Base-by-base conservation (phyloP, 1,140 invertebrate species). In the Eumeta japonica region DNA sequence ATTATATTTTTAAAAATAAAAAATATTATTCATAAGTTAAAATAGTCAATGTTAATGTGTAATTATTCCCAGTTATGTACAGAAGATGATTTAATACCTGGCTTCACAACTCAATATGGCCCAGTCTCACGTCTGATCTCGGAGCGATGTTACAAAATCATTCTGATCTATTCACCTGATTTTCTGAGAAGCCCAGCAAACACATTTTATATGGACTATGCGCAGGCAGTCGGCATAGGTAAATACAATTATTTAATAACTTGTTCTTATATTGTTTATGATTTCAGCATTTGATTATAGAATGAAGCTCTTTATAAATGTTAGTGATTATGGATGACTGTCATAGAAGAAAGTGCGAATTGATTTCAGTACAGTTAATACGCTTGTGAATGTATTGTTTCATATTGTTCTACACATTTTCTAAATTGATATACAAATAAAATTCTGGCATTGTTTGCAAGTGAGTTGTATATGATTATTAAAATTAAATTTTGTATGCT, bases 161-260 rank as follows among this genome's bases (percentile, higher is more conserved):
- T 90, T 18, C 79, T 87, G 1, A 80, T 91, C 34, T 62, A 88
- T 28, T 87, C 87, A 1, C 79, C 85, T 1, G 80, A 78, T 41
- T 90, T 90, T 67, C 58, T 89, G 2, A 59, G 80, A 43, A 87
- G 84, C 52, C 63, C 81, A 9, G 82, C 80, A 16, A 87, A 88
- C 45, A 78, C 78, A 37, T 91, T 87, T 63, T 82, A 87, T 44
- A 70, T 85, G 1, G 83, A 82, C 40, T 87, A 83, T 57, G 85
- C 87, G 15, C 86, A 89, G 60, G 84, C 85, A 4, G 61, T 86
- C 42, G 82, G 82, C 48, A 85, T 91, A 38, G 81, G 85, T 87
- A 70, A 72, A 66, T 47, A 9, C 7, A 28, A 12, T 33, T 13
- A 19, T 34, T 30, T 12, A 12, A 19, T 20, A 19, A 3, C 1